Base-by-base conservation (phyloP, 2,888 invertebrate genomes). In the Mechanitis messenoides region DNA sequence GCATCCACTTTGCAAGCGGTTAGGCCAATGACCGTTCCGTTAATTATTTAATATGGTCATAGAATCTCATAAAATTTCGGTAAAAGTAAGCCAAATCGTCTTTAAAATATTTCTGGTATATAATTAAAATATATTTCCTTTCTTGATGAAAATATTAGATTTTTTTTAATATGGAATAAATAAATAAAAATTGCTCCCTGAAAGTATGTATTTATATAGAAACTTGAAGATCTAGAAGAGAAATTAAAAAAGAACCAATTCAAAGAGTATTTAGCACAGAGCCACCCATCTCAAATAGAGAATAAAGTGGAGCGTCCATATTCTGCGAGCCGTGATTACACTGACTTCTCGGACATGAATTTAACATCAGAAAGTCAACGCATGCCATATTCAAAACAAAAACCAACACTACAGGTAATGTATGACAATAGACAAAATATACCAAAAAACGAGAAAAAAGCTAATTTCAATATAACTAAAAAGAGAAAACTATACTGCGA, bases 211-310 rank as follows among this genome's bases (percentile, higher is more conserved):
- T 20, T 55, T 47, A 54, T 58, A 45, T 66, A 76, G 73, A 71
- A 71, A 71, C 71, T 89, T 53, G 85, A 87, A 72, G 88, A 88
- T 60, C 68, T 90, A 59, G 90, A 90, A 68, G 87, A 89, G 73
- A 88, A 88, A 81, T 72, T 87, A 0, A 89, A 87, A 66, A 87
- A 88, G 64, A 84, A 72, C 60, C 82, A 87, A 66, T 90, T 90
- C 70, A 88, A 87, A 65, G 82, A 88, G 68, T 88, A 84, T 65
- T 74, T 89, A 47, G 84, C 80, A 0, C 83, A 86, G 60, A 84
- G 70, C 67, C 73, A 82, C 63, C 66, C 81, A 1, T 76, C 83
- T 0, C 83, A 84, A 60, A 81, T 75, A 54, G 85, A 85, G 66
- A 80, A 72, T 59, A 81, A 78, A 68, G 87, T 81, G 12, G 88